Percentiles rank a stretch among this genome's conserved stretches.
Evolutionary conservation across 2,113 vertebrate species (phyloP).

Genomic region (Struthidea cinerea): DNA sequence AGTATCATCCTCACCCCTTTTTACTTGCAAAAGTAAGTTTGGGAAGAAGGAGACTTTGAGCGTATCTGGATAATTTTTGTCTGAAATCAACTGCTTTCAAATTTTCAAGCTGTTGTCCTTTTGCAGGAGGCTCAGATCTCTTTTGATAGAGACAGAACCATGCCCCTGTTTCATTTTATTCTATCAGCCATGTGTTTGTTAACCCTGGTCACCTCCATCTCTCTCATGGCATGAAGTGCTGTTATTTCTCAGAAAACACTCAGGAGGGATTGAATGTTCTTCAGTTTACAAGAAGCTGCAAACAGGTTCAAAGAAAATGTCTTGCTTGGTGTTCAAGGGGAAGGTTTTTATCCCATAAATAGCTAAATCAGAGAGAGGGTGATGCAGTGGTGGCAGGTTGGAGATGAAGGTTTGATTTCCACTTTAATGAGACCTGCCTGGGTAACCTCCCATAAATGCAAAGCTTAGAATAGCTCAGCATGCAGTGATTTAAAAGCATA

Average conservation of each 20-base stretch:
- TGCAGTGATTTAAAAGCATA: background rate
- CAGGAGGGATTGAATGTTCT: background rate
- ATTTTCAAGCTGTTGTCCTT: background rate
- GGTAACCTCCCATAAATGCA: background rate
- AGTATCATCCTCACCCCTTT: background rate
- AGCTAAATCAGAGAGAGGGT: background rate
- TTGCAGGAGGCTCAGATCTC: background rate
- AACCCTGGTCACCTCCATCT: background rate
- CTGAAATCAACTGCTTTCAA: background rate
- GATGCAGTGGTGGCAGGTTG: background rate
- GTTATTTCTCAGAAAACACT: background rate
- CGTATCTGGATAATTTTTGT: background rate
- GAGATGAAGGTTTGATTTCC: background rate
- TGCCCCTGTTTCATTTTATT: background rate
- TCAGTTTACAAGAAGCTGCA: background rate
- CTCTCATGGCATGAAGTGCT: background rate
- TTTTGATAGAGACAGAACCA: background rate
- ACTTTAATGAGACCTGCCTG: background rate
- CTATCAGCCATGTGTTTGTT: background rate
- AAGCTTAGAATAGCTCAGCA: background rate
- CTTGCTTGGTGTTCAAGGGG: background rate
- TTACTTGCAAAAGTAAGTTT: background rate
- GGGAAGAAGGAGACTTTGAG: background rate
- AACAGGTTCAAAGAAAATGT: background rate
- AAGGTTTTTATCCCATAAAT: background rate